A percentile compares a stretch with the other conserved stretches of the same genome.
Evolutionary conservation across 2,888 invertebrate genomes (phyloP).

Genomic region (Mesorhabditis spiculigera): DNA sequence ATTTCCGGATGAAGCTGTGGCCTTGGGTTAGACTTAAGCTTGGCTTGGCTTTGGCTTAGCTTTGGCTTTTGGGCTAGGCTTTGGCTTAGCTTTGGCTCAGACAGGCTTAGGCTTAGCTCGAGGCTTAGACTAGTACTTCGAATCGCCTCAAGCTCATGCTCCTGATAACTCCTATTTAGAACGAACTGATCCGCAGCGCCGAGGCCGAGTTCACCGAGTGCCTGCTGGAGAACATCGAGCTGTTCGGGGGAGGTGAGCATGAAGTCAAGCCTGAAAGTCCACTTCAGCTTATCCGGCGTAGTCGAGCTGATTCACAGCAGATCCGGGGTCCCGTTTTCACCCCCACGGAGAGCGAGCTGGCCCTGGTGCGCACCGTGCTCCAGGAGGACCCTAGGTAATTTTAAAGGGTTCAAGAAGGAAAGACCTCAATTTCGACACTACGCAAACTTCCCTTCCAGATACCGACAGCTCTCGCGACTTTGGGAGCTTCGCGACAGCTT

Average conservation of each 20-base stretch:
- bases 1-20: no score
- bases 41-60: no score
- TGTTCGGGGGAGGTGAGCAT: conserved; percentile 30
- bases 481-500: conserved; percentile 91
- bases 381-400: conserved; percentile 67
- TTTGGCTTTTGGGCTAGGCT: no score
- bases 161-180: conserved; percentile 13
- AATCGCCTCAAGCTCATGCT: no score
- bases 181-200: conserved; percentile 28
- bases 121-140: no score
- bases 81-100: no score
- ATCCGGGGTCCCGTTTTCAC: not conserved
- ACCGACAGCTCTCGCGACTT: conserved; percentile 85
- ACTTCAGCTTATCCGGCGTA: not conserved
- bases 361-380: not conserved
- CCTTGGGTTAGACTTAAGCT: no score
- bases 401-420: conserved; percentile 32
- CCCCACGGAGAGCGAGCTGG: conserved; percentile 7
- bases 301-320: not conserved
- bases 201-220: conserved; percentile 39
- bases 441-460: conserved; percentile 67
- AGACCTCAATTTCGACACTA: no score
- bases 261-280: conserved; percentile 5
- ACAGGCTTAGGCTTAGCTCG: no score
- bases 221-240: conserved; percentile 37